Evolutionary conservation across 2,888 invertebrate genomes (phyloP).

Genomic region (Melinopterus prodromus): DNA sequence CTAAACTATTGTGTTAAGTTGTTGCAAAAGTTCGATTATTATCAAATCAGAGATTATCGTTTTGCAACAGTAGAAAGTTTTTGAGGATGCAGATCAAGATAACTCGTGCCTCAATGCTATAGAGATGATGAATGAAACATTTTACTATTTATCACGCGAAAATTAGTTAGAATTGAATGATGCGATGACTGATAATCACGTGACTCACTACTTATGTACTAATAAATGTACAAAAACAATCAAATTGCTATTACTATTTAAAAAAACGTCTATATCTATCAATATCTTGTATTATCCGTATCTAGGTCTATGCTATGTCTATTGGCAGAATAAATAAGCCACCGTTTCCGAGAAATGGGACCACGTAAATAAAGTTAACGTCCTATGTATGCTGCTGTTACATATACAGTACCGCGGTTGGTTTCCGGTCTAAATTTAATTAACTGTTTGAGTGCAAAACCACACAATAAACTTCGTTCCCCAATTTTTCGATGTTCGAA

Average conservation of each 20-base stretch:
- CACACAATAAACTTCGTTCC: background rate
- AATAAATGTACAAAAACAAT: background rate
- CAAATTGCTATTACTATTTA: background rate
- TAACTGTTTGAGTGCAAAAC: background rate
- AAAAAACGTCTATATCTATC: background rate
- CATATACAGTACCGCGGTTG: background rate
- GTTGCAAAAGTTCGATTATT: background rate
- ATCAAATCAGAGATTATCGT: background rate
- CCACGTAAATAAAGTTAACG: background rate
- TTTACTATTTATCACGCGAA: too few species aligned
- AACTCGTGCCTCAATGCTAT: background rate
- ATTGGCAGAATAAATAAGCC: background rate
- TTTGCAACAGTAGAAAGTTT: constrained; percentile 4
- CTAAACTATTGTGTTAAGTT: background rate
- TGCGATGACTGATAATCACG: background rate
- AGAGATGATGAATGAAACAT: background rate
- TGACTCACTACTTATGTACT: background rate
- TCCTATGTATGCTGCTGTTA: background rate
- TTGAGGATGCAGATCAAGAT: background rate
- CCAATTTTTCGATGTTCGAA: background rate
- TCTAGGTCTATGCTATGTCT: background rate
- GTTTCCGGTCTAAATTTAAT: background rate
- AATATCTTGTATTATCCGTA: background rate
- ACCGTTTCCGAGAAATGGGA: background rate
- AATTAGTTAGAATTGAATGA: too few species aligned